phyloP scores from a whole-genome alignment of 1,140 invertebrate genomes.

The Euura saliciscinereae region DNA sequence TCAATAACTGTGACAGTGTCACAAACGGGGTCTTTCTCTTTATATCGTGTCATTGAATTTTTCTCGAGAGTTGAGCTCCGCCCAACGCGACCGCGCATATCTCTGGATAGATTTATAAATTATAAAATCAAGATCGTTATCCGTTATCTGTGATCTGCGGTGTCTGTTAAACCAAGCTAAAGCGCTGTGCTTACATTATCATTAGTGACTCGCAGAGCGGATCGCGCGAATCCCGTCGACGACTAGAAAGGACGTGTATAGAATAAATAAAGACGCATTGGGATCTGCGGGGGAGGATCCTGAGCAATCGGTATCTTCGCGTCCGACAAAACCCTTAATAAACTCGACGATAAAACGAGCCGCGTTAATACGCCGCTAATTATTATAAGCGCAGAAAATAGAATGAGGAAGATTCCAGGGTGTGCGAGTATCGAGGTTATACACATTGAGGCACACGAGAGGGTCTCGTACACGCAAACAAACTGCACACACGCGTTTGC shows the following conservation, averaged over 20 bases:
- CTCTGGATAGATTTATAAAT: not conserved
- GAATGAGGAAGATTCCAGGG: too few relatives aligned
- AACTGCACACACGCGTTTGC: too few relatives aligned
- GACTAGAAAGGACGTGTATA: not conserved
- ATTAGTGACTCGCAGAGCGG: slow-evolving; percentile 1
- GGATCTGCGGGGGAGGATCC: too few relatives aligned
- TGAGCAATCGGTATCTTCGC: not conserved
- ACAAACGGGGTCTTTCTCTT: too few relatives aligned
- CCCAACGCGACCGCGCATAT: too few relatives aligned
- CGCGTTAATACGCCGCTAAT: slow-evolving; percentile 33
- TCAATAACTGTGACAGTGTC: too few relatives aligned
- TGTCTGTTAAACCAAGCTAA: not conserved
- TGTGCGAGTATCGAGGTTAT: too few relatives aligned
- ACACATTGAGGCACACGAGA: too few relatives aligned
- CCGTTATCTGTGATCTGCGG: not conserved
- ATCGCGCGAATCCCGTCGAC: not conserved
- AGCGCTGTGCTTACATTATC: slow-evolving; percentile 1
- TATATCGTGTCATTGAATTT: too few relatives aligned
- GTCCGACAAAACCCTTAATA: slow-evolving; percentile 4
- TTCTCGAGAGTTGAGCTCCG: too few relatives aligned
- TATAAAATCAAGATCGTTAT: slow-evolving; percentile 3
- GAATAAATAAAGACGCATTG: too few relatives aligned
- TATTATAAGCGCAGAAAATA: slow-evolving; percentile 24
- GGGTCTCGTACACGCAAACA: too few relatives aligned
- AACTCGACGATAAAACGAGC: slow-evolving; percentile 5